phyloP scores from a whole-genome alignment of 1,140 invertebrate species.

The Pachyrhynchus sulphureomaculatus region DNA sequence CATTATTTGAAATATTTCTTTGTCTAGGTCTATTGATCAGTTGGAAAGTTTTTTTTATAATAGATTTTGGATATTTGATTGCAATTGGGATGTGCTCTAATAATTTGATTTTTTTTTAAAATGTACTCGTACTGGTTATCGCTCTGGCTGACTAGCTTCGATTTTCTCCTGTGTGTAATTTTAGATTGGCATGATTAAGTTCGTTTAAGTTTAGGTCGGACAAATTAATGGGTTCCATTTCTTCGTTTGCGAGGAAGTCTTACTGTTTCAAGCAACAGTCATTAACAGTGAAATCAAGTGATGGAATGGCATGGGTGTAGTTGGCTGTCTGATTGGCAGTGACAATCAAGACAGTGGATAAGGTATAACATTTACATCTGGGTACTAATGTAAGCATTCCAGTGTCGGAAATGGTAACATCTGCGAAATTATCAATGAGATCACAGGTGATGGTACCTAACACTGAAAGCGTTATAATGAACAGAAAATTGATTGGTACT shows the following conservation, averaged over 20 bases:
- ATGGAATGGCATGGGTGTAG: too few species aligned
- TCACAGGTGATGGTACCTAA: constrained; percentile 5
- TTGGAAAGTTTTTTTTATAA: too few species aligned
- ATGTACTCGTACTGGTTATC: too few species aligned
- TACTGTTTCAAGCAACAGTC: constrained; percentile 1
- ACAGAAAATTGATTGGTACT: constrained; percentile 18
- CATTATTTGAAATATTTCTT: too few species aligned
- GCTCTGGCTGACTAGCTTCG: too few species aligned
- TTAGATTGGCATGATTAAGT: too few species aligned
- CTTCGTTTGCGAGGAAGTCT: not conserved
- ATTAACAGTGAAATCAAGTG: constrained; percentile 15
- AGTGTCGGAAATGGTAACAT: constrained; percentile 1
- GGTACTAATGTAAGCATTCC: constrained; percentile 10
- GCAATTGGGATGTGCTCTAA: too few species aligned
- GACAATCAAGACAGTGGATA: constrained; percentile 13
- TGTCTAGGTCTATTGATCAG: too few species aligned
- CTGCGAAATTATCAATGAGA: not conserved
- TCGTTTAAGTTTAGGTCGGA: too few species aligned
- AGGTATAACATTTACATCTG: constrained; percentile 24
- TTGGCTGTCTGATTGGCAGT: constrained; percentile 13
- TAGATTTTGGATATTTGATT: too few species aligned
- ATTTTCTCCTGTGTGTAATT: too few species aligned
- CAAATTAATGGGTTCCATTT: not conserved
- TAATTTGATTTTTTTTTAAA: too few species aligned
- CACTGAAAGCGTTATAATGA: not conserved